Percentiles rank a stretch among this genome's conserved stretches.
Conservation (phyloP, 2,113 vertebrate species). For the Junco hyemalis region DNA sequence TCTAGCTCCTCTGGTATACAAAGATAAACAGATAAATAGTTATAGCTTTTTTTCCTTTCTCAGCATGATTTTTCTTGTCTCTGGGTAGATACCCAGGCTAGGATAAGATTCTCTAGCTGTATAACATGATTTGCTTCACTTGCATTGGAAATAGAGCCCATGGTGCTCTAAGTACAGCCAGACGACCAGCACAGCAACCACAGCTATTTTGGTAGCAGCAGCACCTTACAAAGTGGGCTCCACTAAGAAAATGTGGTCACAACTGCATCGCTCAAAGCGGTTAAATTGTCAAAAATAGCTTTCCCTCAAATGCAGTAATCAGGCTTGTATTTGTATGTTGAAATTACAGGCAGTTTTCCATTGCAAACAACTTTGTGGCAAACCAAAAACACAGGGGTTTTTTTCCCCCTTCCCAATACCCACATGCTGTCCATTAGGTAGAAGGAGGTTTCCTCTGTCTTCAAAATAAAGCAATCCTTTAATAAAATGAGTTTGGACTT, state of each 20-base stretch:
- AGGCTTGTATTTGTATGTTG: not conserved
- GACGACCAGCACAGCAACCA: not conserved
- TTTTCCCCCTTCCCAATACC: not conserved
- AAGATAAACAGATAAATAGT: not conserved
- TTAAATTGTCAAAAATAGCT: slow-evolving; percentile 17
- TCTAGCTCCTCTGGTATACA: not conserved
- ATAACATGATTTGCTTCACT: not conserved
- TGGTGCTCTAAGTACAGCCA: not conserved
- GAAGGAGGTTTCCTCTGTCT: not conserved
- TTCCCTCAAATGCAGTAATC: slow-evolving; percentile 2
- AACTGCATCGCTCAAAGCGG: not conserved
- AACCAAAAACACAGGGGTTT: not conserved
- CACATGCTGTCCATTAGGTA: not conserved
- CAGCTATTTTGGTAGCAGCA: not conserved
- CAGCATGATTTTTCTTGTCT: not conserved
- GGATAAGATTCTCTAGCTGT: not conserved
- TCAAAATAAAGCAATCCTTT: not conserved
- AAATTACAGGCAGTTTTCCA: slow-evolving; percentile 38
- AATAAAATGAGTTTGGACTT: not conserved
- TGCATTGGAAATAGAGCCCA: not conserved
- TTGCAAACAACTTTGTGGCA: slow-evolving; percentile 18
- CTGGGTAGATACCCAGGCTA: not conserved
- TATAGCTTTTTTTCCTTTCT: not conserved
- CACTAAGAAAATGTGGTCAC: not conserved
- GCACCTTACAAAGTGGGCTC: not conserved